phyloP scores from a whole-genome alignment of 2,113 vertebrate genomes.

The Ictalurus furcatus region DNA sequence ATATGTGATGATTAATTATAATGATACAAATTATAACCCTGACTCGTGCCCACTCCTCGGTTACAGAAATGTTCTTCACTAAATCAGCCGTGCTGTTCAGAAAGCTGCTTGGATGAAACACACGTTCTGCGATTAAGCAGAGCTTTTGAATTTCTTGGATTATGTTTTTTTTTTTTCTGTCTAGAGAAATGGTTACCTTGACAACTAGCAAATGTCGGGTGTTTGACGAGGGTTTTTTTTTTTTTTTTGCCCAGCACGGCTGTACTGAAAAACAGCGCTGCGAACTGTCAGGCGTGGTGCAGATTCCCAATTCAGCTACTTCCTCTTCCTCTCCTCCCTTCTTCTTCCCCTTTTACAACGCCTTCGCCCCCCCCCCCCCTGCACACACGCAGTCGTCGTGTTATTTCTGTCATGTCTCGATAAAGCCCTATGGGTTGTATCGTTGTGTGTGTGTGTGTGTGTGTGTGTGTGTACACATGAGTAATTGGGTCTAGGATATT shows the following conservation, averaged over 20 bases:
- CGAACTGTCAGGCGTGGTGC: conserved; percentile 67
- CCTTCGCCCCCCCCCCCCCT: background rate
- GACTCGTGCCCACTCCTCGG: background rate
- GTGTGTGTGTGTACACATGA: background rate
- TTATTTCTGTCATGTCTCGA: conserved; percentile 7
- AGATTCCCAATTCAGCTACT: conserved; percentile 45
- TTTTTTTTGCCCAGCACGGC: conserved; percentile 62
- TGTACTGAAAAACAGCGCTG: conserved; percentile 69
- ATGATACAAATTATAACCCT: background rate
- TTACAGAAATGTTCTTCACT: background rate
- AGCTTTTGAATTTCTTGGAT: conserved; percentile 66
- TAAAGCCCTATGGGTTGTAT: background rate
- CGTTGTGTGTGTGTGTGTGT: background rate
- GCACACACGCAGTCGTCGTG: background rate
- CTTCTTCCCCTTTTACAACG: conserved; percentile 25
- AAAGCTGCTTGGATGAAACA: conserved; percentile 38
- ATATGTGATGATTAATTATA: background rate
- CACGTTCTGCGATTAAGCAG: conserved; percentile 55
- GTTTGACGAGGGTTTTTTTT: conserved; percentile 55
- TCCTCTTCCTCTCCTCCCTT: conserved; percentile 21
- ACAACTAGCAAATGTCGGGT: conserved; percentile 72
- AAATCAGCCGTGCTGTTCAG: conserved; percentile 31
- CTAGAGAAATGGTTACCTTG: conserved; percentile 75
- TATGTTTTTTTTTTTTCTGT: conserved; percentile 45
- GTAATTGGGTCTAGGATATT: background rate